Conservation (phyloP, 2,888 invertebrate genomes). For the Rhodophaea formosa region DNA sequence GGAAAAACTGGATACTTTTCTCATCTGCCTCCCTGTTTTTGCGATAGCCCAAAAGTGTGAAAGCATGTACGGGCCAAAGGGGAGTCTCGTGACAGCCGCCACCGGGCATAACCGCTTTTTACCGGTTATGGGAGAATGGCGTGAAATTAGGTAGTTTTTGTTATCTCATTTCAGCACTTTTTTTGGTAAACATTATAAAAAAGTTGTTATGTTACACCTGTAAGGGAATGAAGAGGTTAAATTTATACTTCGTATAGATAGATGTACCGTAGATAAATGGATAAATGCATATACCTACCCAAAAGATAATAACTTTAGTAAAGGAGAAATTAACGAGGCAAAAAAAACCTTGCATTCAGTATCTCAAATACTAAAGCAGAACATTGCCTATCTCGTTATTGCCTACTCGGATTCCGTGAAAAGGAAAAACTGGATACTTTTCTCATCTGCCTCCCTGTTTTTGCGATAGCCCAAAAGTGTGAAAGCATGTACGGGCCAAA, state of each 20-base stretch:
- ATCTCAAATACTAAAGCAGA: not conserved
- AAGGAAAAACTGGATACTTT: slow-evolving; percentile 40
- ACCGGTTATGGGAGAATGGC: slow-evolving; percentile 43
- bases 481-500: slow-evolving; percentile 62
- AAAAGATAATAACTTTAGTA: too few species aligned
- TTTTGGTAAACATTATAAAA: too few species aligned
- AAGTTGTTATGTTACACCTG: too few species aligned
- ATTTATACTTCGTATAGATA: too few species aligned
- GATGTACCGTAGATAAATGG: too few species aligned
- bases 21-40: slow-evolving; percentile 34
- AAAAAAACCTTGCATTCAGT: too few species aligned
- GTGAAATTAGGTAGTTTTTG: slow-evolving; percentile 50
- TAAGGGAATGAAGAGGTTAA: too few species aligned
- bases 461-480: slow-evolving; percentile 61
- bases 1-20: slow-evolving; percentile 42
- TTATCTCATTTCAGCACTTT: not conserved
- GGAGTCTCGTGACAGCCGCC: slow-evolving; percentile 57
- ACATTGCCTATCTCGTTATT: not conserved
- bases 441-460: slow-evolving; percentile 34
- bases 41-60: slow-evolving; percentile 63
- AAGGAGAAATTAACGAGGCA: too few species aligned
- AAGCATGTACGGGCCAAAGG: slow-evolving; percentile 59
- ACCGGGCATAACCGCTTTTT: slow-evolving; percentile 56
- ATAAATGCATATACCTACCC: too few species aligned
- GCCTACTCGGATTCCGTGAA: slow-evolving; percentile 9